Conservation (phyloP, 2,113 vertebrate species). For the Laterallus jamaicensis region DNA sequence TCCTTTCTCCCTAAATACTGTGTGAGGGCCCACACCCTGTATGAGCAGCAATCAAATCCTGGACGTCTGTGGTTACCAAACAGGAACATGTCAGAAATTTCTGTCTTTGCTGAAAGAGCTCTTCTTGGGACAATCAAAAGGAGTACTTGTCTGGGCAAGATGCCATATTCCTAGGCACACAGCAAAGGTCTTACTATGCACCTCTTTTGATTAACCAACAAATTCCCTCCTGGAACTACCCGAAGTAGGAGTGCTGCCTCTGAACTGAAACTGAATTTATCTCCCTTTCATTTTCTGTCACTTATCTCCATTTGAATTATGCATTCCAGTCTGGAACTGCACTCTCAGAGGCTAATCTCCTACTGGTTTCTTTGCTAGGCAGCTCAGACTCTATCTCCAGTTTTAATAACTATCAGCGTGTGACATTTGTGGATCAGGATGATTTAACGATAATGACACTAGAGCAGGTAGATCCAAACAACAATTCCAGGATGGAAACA, state of each 20-base stretch:
- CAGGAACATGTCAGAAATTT: background rate
- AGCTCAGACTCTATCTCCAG: background rate
- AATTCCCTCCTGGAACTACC: background rate
- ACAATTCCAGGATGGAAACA: background rate
- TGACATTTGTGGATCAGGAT: background rate
- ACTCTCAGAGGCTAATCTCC: background rate
- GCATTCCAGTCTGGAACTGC: background rate
- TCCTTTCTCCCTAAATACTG: conserved; percentile 29
- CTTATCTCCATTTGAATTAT: conserved; percentile 1
- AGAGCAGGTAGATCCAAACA: background rate
- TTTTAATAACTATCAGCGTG: background rate
- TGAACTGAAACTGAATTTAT: conserved; percentile 43
- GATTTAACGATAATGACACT: background rate
- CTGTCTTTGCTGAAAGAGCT: background rate
- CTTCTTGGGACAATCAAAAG: background rate
- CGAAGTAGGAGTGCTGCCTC: background rate
- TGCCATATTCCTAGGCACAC: background rate
- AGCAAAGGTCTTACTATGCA: background rate
- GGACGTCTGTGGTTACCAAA: conserved; percentile 18
- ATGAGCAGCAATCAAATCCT: background rate
- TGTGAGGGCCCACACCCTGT: background rate
- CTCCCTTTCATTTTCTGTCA: conserved; percentile 6
- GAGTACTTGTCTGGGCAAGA: background rate
- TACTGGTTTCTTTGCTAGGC: background rate
- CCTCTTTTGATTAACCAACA: conserved; percentile 31